Conservation (phyloP, 2,797 vertebrate genomes). For the Danio choprae region DNA sequence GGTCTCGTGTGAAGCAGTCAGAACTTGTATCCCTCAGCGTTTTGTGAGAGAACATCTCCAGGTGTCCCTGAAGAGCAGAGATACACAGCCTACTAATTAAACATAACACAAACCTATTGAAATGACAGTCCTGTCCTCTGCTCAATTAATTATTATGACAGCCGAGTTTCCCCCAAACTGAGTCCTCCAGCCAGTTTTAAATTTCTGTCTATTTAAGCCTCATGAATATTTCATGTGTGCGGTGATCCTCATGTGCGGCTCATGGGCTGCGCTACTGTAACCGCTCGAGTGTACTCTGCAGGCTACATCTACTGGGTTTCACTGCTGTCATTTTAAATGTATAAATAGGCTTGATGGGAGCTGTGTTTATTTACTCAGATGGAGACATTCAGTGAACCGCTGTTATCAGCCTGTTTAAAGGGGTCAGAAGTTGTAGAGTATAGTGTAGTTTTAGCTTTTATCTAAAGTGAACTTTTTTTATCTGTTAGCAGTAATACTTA, state of each 20-base stretch:
- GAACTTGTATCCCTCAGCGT: slow-evolving; percentile 27
- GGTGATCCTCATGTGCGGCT: not conserved
- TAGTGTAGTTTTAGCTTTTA: not conserved
- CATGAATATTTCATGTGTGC: slow-evolving; percentile 50
- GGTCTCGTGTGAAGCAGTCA: slow-evolving; percentile 36
- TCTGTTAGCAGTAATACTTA: not conserved
- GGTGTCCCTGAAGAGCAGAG: slow-evolving; percentile 52
- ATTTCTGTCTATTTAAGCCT: slow-evolving; percentile 56
- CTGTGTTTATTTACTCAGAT: slow-evolving; percentile 13
- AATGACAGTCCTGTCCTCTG: slow-evolving; percentile 45
- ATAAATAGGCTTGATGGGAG: slow-evolving; percentile 1
- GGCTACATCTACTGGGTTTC: not conserved
- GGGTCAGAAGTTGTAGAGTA: not conserved
- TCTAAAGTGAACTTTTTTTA: not conserved
- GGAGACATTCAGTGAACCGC: not conserved
- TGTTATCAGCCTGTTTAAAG: not conserved
- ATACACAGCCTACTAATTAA: slow-evolving; percentile 67
- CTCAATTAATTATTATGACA: slow-evolving; percentile 67
- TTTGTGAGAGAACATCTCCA: slow-evolving; percentile 35
- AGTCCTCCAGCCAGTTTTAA: slow-evolving; percentile 37
- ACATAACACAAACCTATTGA: slow-evolving; percentile 64
- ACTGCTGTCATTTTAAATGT: not conserved
- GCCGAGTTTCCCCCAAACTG: slow-evolving; percentile 44
- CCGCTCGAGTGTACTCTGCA: slow-evolving; percentile 6
- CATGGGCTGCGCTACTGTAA: not conserved